Percentiles rank a stretch among this genome's conserved stretches.
Evolutionary conservation across 2,113 vertebrate species (phyloP).

Genomic region (Oryzias javanicus): DNA sequence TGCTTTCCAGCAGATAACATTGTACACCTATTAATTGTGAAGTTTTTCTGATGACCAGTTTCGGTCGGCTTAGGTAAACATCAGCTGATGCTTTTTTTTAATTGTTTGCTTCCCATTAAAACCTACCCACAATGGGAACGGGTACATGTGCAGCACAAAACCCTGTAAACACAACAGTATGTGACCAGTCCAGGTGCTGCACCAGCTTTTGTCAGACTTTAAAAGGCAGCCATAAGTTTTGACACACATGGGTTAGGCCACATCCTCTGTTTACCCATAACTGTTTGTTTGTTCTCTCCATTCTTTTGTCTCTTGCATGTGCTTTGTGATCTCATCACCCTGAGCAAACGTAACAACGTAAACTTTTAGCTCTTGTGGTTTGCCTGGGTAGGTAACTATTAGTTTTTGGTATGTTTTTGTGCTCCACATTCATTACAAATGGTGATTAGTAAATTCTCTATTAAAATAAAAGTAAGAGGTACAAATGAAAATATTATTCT

Average conservation of each 20-base stretch:
- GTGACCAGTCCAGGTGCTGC: slow-evolving; percentile 56
- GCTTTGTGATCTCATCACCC: slow-evolving; percentile 19
- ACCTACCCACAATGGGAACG: neutral
- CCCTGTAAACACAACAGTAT: slow-evolving; percentile 34
- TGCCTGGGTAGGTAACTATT: no score
- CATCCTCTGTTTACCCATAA: slow-evolving; percentile 22
- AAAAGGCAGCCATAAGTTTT: slow-evolving; percentile 30
- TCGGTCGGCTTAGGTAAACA: slow-evolving; percentile 7
- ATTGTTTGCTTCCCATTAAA: slow-evolving; percentile 1
- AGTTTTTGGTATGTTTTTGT: no score
- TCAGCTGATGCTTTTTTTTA: neutral
- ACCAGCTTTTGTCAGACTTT: slow-evolving; percentile 40
- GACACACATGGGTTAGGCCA: slow-evolving; percentile 12
- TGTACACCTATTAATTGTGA: neutral
- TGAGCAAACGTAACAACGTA: slow-evolving; percentile 14
- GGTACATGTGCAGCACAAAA: slow-evolving; percentile 33
- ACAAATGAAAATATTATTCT: no score
- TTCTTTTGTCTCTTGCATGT: neutral
- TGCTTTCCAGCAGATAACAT: neutral
- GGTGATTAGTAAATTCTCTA: no score
- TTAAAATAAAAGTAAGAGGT: no score
- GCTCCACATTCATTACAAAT: no score
- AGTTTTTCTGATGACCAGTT: neutral
- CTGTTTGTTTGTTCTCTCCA: slow-evolving; percentile 14
- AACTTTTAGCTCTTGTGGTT: no score